phyloP scores from a whole-genome alignment of 2,888 invertebrate species.

The Chironomus tentans region DNA sequence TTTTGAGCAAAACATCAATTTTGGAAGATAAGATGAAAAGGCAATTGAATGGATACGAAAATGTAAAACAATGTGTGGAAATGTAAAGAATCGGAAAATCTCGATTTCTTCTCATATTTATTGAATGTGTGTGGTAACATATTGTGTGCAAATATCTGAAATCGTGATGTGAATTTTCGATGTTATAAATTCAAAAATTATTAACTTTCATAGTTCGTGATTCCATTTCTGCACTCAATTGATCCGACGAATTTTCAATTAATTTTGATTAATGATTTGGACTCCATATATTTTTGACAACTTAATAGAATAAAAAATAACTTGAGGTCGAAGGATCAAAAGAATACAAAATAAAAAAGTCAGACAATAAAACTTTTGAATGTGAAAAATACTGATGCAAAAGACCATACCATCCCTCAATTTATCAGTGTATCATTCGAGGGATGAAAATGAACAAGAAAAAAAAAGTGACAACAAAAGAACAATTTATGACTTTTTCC shows the following conservation, averaged over 20 bases:
- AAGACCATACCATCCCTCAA: too few species aligned
- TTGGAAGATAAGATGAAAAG: background rate
- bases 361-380: too few species aligned
- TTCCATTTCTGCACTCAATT: background rate
- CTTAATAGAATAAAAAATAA: conserved; percentile 23
- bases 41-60: too few species aligned
- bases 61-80: background rate
- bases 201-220: background rate
- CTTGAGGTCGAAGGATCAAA: conserved; percentile 13
- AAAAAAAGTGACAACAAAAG: conserved; percentile 19
- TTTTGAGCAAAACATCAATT: background rate
- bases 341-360: background rate
- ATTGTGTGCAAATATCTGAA: conserved; percentile 12
- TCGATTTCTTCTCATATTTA: background rate
- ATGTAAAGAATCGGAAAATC: conserved; percentile 3
- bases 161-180: conserved; percentile 13
- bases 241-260: background rate
- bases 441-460: background rate
- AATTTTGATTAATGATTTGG: conserved; percentile 15
- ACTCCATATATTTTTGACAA: conserved; percentile 8
- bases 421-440: background rate
- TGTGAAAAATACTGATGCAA: background rate
- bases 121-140: background rate
- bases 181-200: background rate
- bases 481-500: conserved; percentile 20